Percentiles rank a stretch among this genome's conserved stretches.
Evolutionary conservation across 2,888 invertebrate species (phyloP).

Genomic region (Colostygia pectinataria): DNA sequence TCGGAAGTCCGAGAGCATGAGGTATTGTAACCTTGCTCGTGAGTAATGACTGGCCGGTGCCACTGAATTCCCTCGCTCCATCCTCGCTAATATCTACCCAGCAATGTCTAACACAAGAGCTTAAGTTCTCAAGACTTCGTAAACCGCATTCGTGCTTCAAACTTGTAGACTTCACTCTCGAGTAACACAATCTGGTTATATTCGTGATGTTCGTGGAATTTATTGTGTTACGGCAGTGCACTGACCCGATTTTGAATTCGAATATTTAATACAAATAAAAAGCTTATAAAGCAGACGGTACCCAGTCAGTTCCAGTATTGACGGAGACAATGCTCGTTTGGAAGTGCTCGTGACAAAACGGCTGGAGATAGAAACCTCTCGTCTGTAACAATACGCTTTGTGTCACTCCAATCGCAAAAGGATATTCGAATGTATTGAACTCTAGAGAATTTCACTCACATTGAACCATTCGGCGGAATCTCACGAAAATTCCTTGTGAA

Average conservation of each 20-base stretch:
- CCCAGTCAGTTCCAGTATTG: conserved; percentile 28
- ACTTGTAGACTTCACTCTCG: conserved; percentile 1
- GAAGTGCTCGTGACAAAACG: conserved; percentile 62
- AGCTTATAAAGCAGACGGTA: conserved; percentile 29
- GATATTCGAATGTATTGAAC: conserved; percentile 76
- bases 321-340: conserved; percentile 59
- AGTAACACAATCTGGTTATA: conserved; percentile 8
- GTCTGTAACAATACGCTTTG: conserved; percentile 74
- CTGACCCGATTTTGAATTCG: conserved; percentile 20
- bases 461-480: conserved; percentile 53
- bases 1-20: conserved; percentile 25
- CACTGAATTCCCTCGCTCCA: conserved; percentile 22
- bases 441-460: conserved; percentile 67
- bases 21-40: conserved; percentile 25
- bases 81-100: conserved; percentile 28
- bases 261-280: conserved; percentile 31
- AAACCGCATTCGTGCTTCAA: conserved; percentile 8
- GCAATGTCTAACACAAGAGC: conserved; percentile 17
- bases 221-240: conserved; percentile 15
- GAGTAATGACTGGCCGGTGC: conserved; percentile 26
- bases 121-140: conserved; percentile 21
- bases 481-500: conserved; percentile 55
- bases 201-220: conserved; percentile 18
- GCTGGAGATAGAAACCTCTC: conserved; percentile 61
- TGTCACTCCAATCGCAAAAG: conserved; percentile 75